Evolutionary conservation across 2,113 vertebrate genomes (phyloP).

Genomic region (Bufo bufo): DNA sequence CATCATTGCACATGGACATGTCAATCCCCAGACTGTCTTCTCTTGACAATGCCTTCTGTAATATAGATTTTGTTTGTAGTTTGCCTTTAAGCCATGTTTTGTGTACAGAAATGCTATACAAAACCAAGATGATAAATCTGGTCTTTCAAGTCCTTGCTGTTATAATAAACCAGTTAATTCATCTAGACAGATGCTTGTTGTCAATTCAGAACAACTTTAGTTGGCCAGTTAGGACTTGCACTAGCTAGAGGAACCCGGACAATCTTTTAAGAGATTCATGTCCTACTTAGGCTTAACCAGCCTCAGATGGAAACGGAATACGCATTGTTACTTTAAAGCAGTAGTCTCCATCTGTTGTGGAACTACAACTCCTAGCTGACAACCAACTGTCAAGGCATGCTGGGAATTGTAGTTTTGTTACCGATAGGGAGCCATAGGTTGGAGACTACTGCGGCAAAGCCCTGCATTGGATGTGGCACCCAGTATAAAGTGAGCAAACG

Average conservation of each 20-base stretch:
- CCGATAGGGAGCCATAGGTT: no score
- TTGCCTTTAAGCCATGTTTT: slow-evolving; percentile 19
- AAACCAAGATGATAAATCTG: slow-evolving; percentile 15
- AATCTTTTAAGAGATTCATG: background rate
- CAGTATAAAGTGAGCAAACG: background rate
- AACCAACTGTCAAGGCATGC: background rate
- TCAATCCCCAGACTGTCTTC: background rate
- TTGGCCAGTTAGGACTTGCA: slow-evolving; percentile 15
- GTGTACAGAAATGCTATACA: slow-evolving; percentile 6
- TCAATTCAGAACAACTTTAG: slow-evolving; percentile 27
- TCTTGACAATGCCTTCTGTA: background rate
- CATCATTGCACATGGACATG: background rate
- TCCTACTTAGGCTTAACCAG: background rate
- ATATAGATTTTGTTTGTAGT: background rate
- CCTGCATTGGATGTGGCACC: no score
- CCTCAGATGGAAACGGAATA: background rate
- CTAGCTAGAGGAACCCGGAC: background rate
- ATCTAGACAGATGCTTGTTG: background rate
- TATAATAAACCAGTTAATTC: background rate
- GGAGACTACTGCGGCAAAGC: no score
- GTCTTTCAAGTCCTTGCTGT: slow-evolving; percentile 9
- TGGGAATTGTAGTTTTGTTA: background rate
- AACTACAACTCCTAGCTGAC: no score
- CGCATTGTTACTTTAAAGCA: background rate
- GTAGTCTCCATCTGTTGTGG: background rate